A percentile compares a stretch with the other conserved stretches of the same genome.
These are phyloP conservation scores for Tryphoninae sp. DNA, from an alignment of 2,888 invertebrate genomes.

Conservation along the genomic window DNA sequence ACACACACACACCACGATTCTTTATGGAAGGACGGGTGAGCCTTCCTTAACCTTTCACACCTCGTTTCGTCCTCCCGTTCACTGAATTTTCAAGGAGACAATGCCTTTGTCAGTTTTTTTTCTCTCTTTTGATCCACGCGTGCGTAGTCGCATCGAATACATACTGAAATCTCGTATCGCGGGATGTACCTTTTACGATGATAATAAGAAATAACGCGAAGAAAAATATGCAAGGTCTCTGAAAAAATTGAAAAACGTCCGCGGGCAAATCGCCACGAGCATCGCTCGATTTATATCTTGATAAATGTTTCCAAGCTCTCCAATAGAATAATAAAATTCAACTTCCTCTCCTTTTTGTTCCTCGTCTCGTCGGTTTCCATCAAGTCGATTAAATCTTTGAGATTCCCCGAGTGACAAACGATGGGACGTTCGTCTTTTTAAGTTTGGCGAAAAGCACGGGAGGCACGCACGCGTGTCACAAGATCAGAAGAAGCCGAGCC, in stretches of 20 bases:
- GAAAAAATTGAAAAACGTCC: neutral
- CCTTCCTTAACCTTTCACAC: conserved; percentile 47
- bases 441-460: neutral
- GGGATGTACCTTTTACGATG: neutral
- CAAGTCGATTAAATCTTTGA: conserved; percentile 14
- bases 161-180: neutral
- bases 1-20: conserved; percentile 6
- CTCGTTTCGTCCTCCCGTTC: conserved; percentile 48
- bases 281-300: neutral
- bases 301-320: neutral
- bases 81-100: conserved; percentile 47
- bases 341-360: conserved; percentile 23
- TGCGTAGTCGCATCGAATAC: conserved; percentile 19
- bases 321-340: neutral
- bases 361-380: neutral
- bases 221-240: neutral
- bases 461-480: neutral
- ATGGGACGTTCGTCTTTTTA: conserved; percentile 14
- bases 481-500: conserved; percentile 44
- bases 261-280: neutral
- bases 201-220: neutral
- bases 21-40: conserved; percentile 18
- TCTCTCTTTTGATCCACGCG: conserved; percentile 1
- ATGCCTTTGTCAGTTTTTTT: conserved; percentile 19
- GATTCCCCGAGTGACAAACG: conserved; percentile 3